Conservation (phyloP, 2,797 vertebrate species). For the Poecilia gillii region DNA sequence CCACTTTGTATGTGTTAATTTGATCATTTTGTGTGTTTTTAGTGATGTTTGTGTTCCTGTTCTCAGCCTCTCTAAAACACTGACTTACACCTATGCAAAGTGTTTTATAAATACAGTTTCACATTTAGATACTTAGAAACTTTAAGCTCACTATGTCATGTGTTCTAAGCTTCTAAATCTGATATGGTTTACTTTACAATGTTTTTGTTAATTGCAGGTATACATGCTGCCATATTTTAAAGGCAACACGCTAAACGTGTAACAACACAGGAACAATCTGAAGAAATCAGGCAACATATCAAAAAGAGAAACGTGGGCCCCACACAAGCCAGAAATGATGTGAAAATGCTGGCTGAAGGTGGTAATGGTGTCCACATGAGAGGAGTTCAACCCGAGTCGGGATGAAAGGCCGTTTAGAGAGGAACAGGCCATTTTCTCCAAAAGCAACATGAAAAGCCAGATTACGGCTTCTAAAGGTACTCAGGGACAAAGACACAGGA, state of each 20-base stretch:
- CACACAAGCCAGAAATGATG: neutral
- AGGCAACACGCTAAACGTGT: too few species aligned
- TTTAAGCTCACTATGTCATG: neutral
- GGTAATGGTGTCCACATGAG: neutral
- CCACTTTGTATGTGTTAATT: neutral
- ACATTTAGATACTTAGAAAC: neutral
- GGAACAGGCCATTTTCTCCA: neutral
- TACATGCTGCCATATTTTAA: neutral
- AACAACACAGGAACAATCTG: neutral
- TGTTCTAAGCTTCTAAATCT: neutral
- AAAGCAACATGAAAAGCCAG: neutral
- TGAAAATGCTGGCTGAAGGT: neutral
- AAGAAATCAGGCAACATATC: neutral
- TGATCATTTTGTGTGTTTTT: neutral
- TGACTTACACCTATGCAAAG: neutral
- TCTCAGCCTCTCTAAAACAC: neutral
- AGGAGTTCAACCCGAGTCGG: neutral
- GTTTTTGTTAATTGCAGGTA: neutral
- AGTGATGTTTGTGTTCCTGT: neutral
- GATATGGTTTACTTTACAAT: neutral
- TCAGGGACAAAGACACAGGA: neutral
- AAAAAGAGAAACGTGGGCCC: neutral
- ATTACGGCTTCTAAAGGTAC: neutral
- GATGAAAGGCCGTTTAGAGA: neutral
- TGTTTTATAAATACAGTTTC: neutral